These are phyloP conservation scores for Scolopax mira DNA, from an alignment of 2,113 vertebrate genomes.

Conservation along the genomic window DNA sequence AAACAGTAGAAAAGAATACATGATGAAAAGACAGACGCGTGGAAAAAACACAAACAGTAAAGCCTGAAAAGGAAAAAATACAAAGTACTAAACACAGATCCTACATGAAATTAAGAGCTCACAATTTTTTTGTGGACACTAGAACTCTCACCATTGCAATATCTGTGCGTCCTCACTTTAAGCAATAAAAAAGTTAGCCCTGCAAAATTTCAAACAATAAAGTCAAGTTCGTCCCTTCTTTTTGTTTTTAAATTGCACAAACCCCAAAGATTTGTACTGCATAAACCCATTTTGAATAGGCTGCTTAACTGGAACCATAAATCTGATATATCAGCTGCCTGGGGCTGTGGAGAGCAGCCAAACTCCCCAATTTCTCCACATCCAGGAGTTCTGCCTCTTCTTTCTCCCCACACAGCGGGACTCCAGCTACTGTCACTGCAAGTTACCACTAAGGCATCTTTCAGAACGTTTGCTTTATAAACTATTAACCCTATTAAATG, in stretches of 20 bases:
- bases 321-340: neutral
- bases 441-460: neutral
- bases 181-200: neutral
- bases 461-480: neutral
- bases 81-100: neutral
- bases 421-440: neutral
- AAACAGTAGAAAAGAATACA: neutral
- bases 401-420: neutral
- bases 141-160: neutral
- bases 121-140: neutral
- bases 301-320: neutral
- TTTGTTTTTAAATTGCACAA: slow-evolving; percentile 13
- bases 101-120: neutral
- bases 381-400: neutral
- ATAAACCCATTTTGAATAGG: slow-evolving; percentile 4
- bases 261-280: neutral
- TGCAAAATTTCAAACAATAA: neutral
- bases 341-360: slow-evolving; percentile 34
- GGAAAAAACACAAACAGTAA: neutral
- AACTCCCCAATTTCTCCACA: neutral
- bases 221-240: neutral
- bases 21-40: neutral
- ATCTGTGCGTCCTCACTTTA: neutral
- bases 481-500: neutral
- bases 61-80: neutral